Evolutionary conservation across 2,113 vertebrate species (phyloP), one percentile per base, ranked within the genome.

Genomic region (Oncorhynchus clarkii): DNA sequence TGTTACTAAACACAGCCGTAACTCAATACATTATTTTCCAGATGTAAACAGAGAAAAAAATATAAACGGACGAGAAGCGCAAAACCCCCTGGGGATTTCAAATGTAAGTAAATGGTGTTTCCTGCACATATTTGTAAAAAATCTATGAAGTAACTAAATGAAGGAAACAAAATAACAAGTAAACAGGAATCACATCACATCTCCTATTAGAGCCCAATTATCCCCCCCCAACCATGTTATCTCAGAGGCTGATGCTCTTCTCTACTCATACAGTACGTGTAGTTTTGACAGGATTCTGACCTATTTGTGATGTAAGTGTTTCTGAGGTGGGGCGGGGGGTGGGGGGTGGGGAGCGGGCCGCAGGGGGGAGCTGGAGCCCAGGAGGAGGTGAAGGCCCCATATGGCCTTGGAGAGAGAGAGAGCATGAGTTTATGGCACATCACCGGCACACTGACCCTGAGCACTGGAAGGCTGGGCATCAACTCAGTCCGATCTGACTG

Each of bases 371-470:
- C 13, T 67, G 73, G 65, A 62, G 73, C 24, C 79, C 26, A 64
- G 65, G 73, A 84, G 75, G 67, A 80, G 82, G 62, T 71, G 59
- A 60, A 71, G 77, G 85, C 82, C 88, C 87, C 85, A 84, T 89
- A 86, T 90, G 89, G 81, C 87, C 54, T 80, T 16, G 64, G 89
- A 80, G 78, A 18, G 51, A 54, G 72, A 54, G 16, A 54, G 39
- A 85, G 71, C 80, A 70, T 67, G 74, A 76, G 76, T 79, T 75
- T 59, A 74, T 87, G 85, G 85, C 85, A 71, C 57, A 45, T 73
- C 34, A 84, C 84, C 80, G 79, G 77, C 79, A 85, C 29, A 72
- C 79, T 88, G 87, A 91, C 87, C 89, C 82, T 57, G 65, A 85
- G 75, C 66, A 13, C 51, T 72, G 67, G 78, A 74, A 83, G 80